phyloP scores from a whole-genome alignment of 2,797 vertebrate genomes.

The Botia kubotai region DNA sequence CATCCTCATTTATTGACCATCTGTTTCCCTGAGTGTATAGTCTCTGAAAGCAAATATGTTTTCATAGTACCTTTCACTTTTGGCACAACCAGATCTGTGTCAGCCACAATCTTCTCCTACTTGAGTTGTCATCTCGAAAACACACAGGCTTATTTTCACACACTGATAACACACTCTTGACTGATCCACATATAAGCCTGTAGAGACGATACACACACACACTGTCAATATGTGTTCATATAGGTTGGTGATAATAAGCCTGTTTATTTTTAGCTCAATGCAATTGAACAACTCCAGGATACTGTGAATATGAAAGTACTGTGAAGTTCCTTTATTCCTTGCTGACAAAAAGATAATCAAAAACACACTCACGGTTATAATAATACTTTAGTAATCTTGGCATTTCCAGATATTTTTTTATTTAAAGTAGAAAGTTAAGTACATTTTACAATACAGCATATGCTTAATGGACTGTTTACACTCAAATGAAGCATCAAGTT shows the following conservation, averaged over 20 bases:
- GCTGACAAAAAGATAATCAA: not conserved
- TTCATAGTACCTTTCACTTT: not conserved
- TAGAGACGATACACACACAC: not conserved
- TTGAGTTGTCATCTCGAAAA: conserved; percentile 5
- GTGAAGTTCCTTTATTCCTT: not conserved
- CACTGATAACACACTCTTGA: not conserved
- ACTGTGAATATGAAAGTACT: not conserved
- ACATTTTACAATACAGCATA: not conserved
- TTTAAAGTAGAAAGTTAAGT: not conserved
- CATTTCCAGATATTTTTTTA: not conserved
- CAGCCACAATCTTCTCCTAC: not conserved
- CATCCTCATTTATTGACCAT: not conserved
- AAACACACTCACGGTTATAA: not conserved
- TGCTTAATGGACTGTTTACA: not conserved
- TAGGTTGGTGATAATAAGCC: conserved; percentile 38
- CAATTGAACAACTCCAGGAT: conserved; percentile 2
- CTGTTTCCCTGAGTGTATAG: not conserved
- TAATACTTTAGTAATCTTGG: not conserved
- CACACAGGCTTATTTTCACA: conserved; percentile 5
- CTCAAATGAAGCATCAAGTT: not conserved
- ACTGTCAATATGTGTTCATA: conserved; percentile 48
- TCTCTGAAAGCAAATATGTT: not conserved
- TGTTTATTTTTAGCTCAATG: conserved; percentile 70
- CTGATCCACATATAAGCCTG: not conserved
- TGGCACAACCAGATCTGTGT: not conserved